Base-by-base conservation (phyloP, 2,113 vertebrate genomes). In the Nymphicus hollandicus region DNA sequence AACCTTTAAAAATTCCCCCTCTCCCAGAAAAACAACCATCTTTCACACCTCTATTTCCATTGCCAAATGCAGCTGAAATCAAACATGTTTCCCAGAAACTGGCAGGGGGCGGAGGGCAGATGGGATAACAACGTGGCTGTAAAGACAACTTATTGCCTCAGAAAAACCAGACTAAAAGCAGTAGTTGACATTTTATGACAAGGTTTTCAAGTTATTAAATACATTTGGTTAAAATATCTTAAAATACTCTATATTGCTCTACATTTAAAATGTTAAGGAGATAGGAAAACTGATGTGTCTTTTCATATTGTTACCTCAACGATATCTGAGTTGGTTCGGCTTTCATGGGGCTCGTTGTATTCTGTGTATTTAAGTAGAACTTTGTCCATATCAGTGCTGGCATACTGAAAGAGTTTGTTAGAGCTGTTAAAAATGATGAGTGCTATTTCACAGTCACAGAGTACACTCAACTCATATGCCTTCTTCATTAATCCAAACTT, bases 351-450 rank as follows among this genome's bases (percentile, higher is more conserved):
- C 97, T 99, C 99, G 76, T 99, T 99, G 97, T 99, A 99, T 96
- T 99, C 99, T 84, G 99, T 99, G 93, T 99, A 99, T 98, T 99
- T 99, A 95, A 99, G 99, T 73, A 99, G 98, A 96, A 99, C 99
- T 98, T 99, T 99, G 98, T 99, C 99, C 99, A 99, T 99, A 97
- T 99, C 99, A 82, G 99, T 99, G 98, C 99, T 99, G 96, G 99
- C 99, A 79, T 99, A 99, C 97, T 99, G 99, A 98, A 99, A 99
- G 96, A 99, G 98, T 97, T 99, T 99, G 98, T 99, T 99, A 95
- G 99, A 99, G 98, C 99, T 99, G 99, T 99, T 99, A 98, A 99
- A 99, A 98, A 99, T 99, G 98, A 99, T 99, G 98, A 99, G 99
- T 81, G 99, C 99, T 88, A 99, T 99, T 98, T 99, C 99, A 97